Conservation (phyloP, 2,113 vertebrate species). For the Himantopus leucocephalus region DNA sequence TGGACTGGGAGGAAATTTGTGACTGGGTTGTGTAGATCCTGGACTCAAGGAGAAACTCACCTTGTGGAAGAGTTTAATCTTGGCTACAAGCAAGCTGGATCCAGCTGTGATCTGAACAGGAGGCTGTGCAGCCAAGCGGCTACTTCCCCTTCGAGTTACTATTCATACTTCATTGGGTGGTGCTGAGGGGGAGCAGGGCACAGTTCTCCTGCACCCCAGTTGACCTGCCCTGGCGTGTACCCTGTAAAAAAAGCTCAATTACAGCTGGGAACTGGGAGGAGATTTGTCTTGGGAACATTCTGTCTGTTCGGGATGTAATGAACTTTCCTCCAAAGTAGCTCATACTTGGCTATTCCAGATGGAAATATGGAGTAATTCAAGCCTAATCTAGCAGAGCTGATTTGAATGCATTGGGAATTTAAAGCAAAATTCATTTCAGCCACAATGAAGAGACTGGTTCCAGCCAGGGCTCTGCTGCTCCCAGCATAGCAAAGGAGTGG, state of each 20-base stretch:
- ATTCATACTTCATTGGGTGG: background rate
- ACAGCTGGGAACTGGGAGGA: background rate
- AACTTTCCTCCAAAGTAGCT: background rate
- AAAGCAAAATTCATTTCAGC: background rate
- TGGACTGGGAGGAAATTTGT: background rate
- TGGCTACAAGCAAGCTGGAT: background rate
- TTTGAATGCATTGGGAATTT: background rate
- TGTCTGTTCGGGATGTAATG: background rate
- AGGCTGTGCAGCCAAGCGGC: background rate
- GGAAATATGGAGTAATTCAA: background rate
- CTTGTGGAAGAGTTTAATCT: background rate
- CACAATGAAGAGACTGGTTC: background rate
- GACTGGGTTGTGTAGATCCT: background rate
- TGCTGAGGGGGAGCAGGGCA: background rate
- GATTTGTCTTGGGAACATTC: background rate
- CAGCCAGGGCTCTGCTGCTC: background rate
- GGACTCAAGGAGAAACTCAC: constrained; percentile 24
- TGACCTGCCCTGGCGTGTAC: background rate
- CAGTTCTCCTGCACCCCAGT: background rate
- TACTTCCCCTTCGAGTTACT: background rate
- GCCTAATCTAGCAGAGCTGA: background rate
- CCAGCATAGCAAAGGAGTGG: background rate
- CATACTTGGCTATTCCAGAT: background rate
- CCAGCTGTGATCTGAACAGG: background rate
- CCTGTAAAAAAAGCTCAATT: background rate